These are phyloP conservation scores for Mandrillus leucophaeus DNA, from an alignment of 2,113 vertebrate genomes.

Conservation along the genomic window DNA sequence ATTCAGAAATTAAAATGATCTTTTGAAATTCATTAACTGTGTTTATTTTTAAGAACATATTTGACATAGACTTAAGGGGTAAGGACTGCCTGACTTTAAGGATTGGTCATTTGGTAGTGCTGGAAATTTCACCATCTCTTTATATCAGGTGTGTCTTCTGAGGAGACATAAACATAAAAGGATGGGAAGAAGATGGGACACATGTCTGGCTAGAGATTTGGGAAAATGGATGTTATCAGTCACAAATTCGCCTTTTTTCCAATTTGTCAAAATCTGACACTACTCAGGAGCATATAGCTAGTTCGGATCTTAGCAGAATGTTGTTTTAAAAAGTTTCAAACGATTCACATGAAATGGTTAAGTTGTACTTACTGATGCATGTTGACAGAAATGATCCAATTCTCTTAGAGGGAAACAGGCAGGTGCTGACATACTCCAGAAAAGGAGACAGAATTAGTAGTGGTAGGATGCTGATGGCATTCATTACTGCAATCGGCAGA, in stretches of 20 bases:
- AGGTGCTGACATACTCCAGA: slow-evolving; percentile 86
- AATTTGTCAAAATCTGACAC: background rate
- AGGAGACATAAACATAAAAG: background rate
- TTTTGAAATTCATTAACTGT: background rate
- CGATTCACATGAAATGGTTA: background rate
- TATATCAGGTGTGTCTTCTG: background rate
- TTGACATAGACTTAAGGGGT: background rate
- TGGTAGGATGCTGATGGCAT: slow-evolving; percentile 90
- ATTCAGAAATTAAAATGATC: slow-evolving; percentile 39
- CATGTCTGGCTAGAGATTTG: background rate
- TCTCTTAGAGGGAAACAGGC: slow-evolving; percentile 80
- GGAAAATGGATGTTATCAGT: background rate
- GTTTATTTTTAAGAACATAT: background rate
- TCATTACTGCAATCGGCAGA: slow-evolving; percentile 92
- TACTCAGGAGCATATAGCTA: background rate
- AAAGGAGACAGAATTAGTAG: slow-evolving; percentile 90
- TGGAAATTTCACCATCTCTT: background rate
- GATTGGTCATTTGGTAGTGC: background rate
- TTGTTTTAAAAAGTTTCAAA: background rate
- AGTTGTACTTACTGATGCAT: slow-evolving; percentile 88
- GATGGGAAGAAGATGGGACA: background rate
- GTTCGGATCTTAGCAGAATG: background rate
- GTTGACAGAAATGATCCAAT: slow-evolving; percentile 82
- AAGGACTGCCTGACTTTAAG: background rate
- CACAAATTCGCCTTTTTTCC: background rate